Evolutionary conservation across 1,140 invertebrate species (phyloP).

Genomic region (Drosophila lacertosa): DNA sequence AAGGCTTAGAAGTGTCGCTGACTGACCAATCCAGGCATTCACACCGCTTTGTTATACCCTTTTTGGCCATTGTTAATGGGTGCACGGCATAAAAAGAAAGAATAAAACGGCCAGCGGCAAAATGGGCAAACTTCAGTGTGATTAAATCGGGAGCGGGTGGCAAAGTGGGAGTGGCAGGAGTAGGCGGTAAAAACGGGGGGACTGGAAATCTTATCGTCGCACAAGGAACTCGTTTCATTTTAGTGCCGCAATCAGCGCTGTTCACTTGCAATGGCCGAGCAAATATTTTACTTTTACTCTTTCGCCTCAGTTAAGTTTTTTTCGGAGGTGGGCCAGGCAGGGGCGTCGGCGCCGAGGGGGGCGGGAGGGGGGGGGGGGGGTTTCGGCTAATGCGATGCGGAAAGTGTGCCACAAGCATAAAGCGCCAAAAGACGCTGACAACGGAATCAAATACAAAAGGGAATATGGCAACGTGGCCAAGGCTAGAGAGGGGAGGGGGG

Average conservation of each 20-base stretch:
- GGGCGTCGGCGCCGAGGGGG: background rate
- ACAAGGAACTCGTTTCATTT: slow-evolving; percentile 73
- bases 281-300: slow-evolving; percentile 81
- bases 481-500: background rate
- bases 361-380: background rate
- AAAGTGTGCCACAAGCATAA: slow-evolving; percentile 70
- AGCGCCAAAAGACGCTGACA: slow-evolving; percentile 70
- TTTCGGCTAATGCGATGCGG: slow-evolving; percentile 55
- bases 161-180: background rate
- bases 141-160: slow-evolving; percentile 53
- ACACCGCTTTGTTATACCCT: background rate
- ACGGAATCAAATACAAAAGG: slow-evolving; percentile 69
- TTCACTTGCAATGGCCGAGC: slow-evolving; percentile 76
- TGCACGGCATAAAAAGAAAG: slow-evolving; percentile 9
- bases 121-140: slow-evolving; percentile 71
- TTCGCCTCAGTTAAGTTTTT: slow-evolving; percentile 37
- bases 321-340: background rate
- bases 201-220: slow-evolving; percentile 65
- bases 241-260: slow-evolving; percentile 78
- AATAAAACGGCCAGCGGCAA: slow-evolving; percentile 37
- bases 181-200: background rate
- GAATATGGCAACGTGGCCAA: slow-evolving; percentile 20
- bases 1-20: background rate
- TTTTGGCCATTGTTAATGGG: background rate
- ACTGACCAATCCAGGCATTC: background rate